Evolutionary conservation across 2,797 vertebrate genomes (phyloP), one percentile per base, ranked within the genome.

Genomic region (Lithobates sylvaticus): DNA sequence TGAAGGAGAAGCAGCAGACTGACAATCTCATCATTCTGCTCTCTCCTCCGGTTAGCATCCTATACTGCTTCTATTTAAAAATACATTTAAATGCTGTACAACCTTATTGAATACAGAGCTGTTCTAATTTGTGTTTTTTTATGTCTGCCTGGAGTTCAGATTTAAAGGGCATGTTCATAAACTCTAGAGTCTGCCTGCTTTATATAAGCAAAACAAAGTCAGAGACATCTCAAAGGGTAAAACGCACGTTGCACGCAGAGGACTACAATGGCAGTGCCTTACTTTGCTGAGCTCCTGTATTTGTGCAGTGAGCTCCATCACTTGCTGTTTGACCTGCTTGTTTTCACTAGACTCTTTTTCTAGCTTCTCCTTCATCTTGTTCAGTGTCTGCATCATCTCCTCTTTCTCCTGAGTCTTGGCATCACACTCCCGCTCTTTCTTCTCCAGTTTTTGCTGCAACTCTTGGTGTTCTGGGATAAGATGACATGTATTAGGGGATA

Each of bases 351-450:
- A 96, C 92, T 99, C 98, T 88, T 96, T 98, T 85, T 99, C 98
- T 88, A 99, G 95, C 89, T 99, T 99, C 92, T 99, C 98, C 92
- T 99, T 99, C 98, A 99, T 99, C 93, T 99, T 99, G 91, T 98
- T 99, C 89, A 99, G 95, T 0, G 98, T 99, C 93, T 98, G 97
- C 98, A 99, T 98, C 98, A 99, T 99, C 90, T 99, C 98, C 26
- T 99, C 98, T 88, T 99, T 99, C 95, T 99, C 98, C 90, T 99
- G 98, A 18, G 97, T 96, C 94, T 99, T 99, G 89, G 96, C 98
- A 0, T 99, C 98, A 29, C 98, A 99, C 88, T 99, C 98, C 0
- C 98, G 90, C 89, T 99, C 98, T 89, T 99, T 99, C 92, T 99
- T 99, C 70, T 99, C 98, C 89, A 99, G 91, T 90, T 94, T 98